phyloP scores from a whole-genome alignment of 2,113 vertebrate genomes.

The Picathartes gymnocephalus region DNA sequence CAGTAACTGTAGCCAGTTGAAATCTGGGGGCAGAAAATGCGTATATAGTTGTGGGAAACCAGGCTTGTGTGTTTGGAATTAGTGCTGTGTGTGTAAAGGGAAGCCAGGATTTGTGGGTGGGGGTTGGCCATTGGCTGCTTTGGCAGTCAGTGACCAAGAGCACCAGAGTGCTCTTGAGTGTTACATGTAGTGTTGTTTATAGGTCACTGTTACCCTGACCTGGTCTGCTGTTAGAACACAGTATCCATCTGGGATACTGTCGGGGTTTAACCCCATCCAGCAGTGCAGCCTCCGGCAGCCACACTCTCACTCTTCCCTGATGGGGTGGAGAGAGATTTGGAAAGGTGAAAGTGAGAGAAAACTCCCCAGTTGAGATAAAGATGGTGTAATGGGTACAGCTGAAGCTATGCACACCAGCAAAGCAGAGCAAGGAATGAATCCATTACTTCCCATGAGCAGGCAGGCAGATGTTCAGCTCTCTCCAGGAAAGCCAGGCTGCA shows the following conservation, averaged over 20 bases:
- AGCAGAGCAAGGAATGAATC: not conserved
- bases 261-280: not conserved
- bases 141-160: not conserved
- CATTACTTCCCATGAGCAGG: not conserved
- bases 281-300: not conserved
- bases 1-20: not conserved
- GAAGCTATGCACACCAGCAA: not conserved
- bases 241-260: not conserved
- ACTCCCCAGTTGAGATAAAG: not conserved
- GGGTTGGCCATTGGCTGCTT: not conserved
- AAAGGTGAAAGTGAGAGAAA: not conserved
- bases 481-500: not conserved
- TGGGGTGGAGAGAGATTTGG: accelerated
- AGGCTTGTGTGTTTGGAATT: not conserved
- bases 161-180: accelerated
- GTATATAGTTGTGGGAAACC: not conserved
- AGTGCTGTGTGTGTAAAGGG: not conserved
- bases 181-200: accelerated
- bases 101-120: not conserved
- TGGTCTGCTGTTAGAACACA: not conserved
- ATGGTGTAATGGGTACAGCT: not conserved
- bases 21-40: not conserved
- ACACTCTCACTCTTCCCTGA: accelerated
- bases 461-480: not conserved
- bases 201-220: too few species aligned